Conservation (phyloP, 2,113 vertebrate genomes). For the Acanthisitta chloris region DNA sequence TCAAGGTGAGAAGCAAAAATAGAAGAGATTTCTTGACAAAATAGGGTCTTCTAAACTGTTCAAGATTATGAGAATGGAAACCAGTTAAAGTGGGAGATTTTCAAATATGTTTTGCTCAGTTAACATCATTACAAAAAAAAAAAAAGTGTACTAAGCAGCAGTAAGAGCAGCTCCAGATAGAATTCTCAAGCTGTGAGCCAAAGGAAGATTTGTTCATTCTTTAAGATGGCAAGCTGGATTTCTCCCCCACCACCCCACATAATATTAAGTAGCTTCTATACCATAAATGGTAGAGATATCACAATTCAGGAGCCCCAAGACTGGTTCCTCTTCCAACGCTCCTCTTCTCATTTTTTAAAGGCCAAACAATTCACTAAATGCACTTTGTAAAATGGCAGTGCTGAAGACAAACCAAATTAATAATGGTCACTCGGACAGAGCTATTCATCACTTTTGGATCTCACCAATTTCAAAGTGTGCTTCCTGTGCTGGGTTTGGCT, state of each 20-base stretch:
- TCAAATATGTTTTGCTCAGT: not conserved
- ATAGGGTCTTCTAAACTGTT: not conserved
- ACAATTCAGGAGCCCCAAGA: not conserved
- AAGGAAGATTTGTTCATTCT: not conserved
- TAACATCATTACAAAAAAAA: not conserved
- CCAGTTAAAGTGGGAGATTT: not conserved
- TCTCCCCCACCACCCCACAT: not conserved
- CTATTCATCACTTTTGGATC: not conserved
- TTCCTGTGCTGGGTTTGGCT: not conserved
- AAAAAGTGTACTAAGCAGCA: not conserved
- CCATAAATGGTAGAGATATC: not conserved
- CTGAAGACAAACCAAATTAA: not conserved
- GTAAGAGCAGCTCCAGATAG: not conserved
- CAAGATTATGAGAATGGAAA: not conserved
- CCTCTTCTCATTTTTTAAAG: not conserved
- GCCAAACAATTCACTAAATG: not conserved
- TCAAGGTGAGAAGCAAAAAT: not conserved
- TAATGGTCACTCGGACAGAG: not conserved
- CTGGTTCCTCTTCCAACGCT: not conserved
- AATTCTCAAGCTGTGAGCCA: not conserved
- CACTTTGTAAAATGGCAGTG: not conserved
- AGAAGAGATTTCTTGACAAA: not conserved
- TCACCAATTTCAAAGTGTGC: not conserved
- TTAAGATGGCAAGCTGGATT: not conserved
- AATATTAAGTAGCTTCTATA: not conserved